Percentiles rank a stretch among this genome's conserved stretches.
Conservation (phyloP, 2,797 vertebrate species). For the Scolopax bukidnonensis region DNA sequence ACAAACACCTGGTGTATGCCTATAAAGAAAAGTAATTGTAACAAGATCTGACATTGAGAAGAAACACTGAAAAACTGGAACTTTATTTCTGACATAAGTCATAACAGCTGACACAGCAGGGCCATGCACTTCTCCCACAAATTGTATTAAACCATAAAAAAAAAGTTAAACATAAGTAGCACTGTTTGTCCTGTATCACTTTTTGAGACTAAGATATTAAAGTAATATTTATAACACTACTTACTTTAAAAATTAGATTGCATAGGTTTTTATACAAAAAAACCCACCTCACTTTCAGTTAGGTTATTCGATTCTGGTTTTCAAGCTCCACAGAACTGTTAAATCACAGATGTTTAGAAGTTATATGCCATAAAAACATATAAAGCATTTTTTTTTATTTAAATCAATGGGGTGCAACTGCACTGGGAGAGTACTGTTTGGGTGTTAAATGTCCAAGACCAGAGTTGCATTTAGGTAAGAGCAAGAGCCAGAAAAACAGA, state of each 20-base stretch:
- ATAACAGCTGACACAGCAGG: neutral
- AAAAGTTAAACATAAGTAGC: neutral
- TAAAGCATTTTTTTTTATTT: neutral
- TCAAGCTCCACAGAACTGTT: neutral
- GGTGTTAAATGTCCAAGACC: neutral
- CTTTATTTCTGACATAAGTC: neutral
- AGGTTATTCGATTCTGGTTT: neutral
- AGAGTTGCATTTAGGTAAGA: neutral
- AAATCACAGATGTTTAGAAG: neutral
- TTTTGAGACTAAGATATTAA: neutral
- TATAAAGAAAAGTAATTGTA: neutral
- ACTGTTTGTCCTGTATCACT: neutral
- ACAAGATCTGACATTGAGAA: neutral
- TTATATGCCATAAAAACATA: neutral
- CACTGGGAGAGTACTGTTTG: neutral
- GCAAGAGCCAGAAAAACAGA: neutral
- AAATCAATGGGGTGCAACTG: neutral
- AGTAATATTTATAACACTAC: neutral
- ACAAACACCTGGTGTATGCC: neutral
- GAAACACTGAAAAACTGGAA: neutral
- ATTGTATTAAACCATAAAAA: neutral
- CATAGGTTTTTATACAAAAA: neutral
- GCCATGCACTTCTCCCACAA: fast-evolving
- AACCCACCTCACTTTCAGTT: neutral
- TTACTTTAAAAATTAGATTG: neutral